These are phyloP conservation scores for Monoplex corrugatus DNA, from an alignment of 2,888 invertebrate genomes.

Conservation along the genomic window DNA sequence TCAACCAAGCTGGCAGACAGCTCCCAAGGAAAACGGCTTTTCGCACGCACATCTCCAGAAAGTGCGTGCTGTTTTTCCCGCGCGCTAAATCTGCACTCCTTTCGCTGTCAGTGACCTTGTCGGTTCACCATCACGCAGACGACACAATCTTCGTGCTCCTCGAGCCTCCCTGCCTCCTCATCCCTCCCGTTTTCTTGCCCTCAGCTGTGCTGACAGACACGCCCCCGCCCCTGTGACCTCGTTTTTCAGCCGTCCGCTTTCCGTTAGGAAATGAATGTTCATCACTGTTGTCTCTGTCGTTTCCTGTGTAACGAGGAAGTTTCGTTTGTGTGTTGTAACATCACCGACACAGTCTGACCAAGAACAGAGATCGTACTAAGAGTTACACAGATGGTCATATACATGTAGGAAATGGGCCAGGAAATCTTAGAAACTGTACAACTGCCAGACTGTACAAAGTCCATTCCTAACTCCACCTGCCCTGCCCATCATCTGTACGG, in stretches of 20 bases:
- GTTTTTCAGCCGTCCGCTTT: not conserved
- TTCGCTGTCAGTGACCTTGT: conserved; percentile 42
- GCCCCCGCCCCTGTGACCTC: conserved; percentile 44
- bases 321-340: no score
- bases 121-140: conserved; percentile 15
- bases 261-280: conserved; percentile 22
- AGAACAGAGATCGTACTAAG: no score
- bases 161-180: not conserved
- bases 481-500: no score
- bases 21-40: conserved; percentile 39
- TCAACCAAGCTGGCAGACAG: conserved; percentile 43
- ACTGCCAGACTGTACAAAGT: no score
- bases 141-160: not conserved
- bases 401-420: no score
- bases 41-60: conserved; percentile 39
- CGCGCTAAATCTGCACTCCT: conserved; percentile 34
- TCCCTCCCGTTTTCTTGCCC: not conserved
- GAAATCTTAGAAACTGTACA: no score
- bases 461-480: no score
- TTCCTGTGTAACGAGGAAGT: no score
- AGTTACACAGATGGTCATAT: no score
- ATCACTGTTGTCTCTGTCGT: conserved; percentile 18
- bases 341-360: no score
- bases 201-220: not conserved
- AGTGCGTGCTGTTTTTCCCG: conserved; percentile 31